Percentiles rank a stretch among this genome's conserved stretches.
phyloP scores from a whole-genome alignment of 2,888 invertebrate genomes.

The Zeuzera pyrina region DNA sequence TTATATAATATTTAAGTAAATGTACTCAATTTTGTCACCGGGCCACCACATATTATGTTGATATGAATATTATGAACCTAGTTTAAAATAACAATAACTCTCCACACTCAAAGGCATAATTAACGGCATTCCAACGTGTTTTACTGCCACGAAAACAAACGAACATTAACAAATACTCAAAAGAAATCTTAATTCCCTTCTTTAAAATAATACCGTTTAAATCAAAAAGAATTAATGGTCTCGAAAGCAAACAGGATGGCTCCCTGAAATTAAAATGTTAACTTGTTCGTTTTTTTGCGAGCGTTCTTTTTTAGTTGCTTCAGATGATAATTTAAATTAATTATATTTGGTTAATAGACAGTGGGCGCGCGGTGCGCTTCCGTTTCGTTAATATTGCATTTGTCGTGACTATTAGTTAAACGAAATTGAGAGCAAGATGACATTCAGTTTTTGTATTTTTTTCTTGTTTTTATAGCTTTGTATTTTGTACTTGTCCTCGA shows the following conservation, averaged over 20 bases:
- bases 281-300: conserved; percentile 12
- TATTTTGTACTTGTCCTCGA: too few species aligned
- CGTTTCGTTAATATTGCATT: conserved; percentile 15
- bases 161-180: conserved; percentile 25
- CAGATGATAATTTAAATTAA: conserved; percentile 60
- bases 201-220: conserved; percentile 46
- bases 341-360: conserved; percentile 58
- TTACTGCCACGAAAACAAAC: too few species aligned
- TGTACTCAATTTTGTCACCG: too few species aligned
- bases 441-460: too few species aligned
- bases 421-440: too few species aligned
- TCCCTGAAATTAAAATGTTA: conserved; percentile 44
- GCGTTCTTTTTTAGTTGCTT: conserved; percentile 14
- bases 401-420: conserved; percentile 18
- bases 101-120: too few species aligned
- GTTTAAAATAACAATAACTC: too few species aligned
- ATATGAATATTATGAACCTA: too few species aligned
- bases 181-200: conserved; percentile 28
- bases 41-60: too few species aligned
- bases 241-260: conserved; percentile 27
- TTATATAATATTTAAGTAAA: too few species aligned
- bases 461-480: too few species aligned
- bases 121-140: too few species aligned
- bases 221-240: conserved; percentile 38
- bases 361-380: conserved; percentile 15